Conservation (phyloP, 1,140 invertebrate species). For the Procambarus virginalis region DNA sequence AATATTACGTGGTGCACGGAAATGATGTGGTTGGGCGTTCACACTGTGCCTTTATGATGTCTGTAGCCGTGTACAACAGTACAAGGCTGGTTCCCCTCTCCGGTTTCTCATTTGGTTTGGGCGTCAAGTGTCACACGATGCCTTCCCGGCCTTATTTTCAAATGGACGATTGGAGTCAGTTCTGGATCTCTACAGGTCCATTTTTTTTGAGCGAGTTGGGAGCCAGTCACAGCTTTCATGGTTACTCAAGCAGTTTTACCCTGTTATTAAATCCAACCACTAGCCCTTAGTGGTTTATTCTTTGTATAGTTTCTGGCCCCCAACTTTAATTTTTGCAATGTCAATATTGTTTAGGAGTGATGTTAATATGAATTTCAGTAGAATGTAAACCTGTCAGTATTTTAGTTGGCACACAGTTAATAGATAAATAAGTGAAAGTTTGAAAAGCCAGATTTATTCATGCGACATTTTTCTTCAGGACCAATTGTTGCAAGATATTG, state of each 20-base stretch:
- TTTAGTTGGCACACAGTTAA: background rate
- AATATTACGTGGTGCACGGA: slow-evolving; percentile 25
- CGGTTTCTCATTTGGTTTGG: background rate
- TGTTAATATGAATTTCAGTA: background rate
- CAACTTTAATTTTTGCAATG: background rate
- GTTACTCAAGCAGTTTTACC: background rate
- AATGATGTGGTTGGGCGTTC: slow-evolving; percentile 48
- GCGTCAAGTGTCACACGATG: background rate
- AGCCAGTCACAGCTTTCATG: background rate
- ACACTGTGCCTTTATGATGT: slow-evolving; percentile 58
- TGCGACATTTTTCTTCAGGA: background rate
- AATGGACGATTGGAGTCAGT: background rate
- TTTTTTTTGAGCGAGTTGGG: background rate
- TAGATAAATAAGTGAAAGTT: background rate
- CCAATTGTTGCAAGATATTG: background rate
- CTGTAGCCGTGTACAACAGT: slow-evolving; percentile 15
- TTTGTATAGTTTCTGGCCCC: background rate
- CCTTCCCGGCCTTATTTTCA: background rate
- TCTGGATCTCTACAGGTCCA: background rate
- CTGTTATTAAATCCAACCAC: background rate
- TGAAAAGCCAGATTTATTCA: background rate
- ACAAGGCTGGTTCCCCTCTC: background rate
- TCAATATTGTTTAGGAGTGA: background rate
- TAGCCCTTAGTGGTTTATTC: background rate
- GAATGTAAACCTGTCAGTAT: background rate